Base-by-base conservation (phyloP, 2,888 invertebrate genomes). In the Netelia inedita region DNA sequence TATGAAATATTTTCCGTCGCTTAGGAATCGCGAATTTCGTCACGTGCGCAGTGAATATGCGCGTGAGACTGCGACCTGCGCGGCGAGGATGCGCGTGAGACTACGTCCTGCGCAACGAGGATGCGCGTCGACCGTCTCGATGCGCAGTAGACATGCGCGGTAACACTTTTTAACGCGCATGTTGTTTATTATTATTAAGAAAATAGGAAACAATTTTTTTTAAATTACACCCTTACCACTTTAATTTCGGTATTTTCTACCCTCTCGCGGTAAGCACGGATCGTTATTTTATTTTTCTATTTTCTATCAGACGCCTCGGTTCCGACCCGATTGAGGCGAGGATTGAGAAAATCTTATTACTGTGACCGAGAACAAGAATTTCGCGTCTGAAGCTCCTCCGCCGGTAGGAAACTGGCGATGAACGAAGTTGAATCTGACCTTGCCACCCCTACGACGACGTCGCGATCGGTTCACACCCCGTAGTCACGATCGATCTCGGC, bases 301-400 rank as follows among this genome's bases (percentile, higher is more conserved):
- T 46, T 46, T 46, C 11, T 46, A 10, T 14, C 46, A 11, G 10
- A 2, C 46, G 11, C 46, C 10, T 46, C 2, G 14, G 0, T 46
- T 10, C 14, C 2, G 14, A 28, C 28, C 5, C 28, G 28, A 6
- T 0, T 46, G 59, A 59, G 59, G 23, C 6, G 59, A 59, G 14
- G 59, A 71, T 57, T 35, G 57, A 28, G 73, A 63, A 63, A 50
- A 73, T 59, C 61, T 10, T 16, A 46, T 50, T 61, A 23, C 46
- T 46, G 50, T 9, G n/a, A n/a, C 16, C 23, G 14, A 19, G 19
- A 21, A 16, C n/a, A 23, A 10, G 10, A 21, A 21, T 10, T 23
- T 11, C 23, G 28, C 43, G 43, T 73, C 46, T 61, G 23, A 50
- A 50, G 73, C 61, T 73, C 61, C 50, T n/a, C 61, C 59, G 61